These are phyloP conservation scores for Strigamia transsilvanica DNA, from an alignment of 2,888 invertebrate genomes.

Conservation along the genomic window DNA sequence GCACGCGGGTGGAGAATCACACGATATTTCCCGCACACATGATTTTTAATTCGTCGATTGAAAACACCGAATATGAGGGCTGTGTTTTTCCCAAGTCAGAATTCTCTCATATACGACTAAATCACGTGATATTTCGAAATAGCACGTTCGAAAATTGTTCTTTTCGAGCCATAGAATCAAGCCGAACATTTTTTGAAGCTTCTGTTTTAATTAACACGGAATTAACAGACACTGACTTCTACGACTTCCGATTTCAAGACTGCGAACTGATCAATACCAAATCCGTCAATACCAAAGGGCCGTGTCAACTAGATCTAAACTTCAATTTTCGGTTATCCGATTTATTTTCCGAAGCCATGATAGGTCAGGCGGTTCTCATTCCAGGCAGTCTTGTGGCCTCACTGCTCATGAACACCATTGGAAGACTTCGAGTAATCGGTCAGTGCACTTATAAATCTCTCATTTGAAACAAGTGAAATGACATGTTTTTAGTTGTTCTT, in stretches of 20 bases:
- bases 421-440: conserved; percentile 66
- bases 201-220: conserved; percentile 70
- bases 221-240: conserved; percentile 76
- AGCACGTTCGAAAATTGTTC: conserved; percentile 75
- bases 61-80: conserved; percentile 72
- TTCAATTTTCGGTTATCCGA: conserved; percentile 71
- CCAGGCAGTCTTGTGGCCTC: conserved; percentile 66
- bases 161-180: conserved; percentile 77
- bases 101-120: conserved; percentile 75
- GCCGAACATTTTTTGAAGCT: conserved; percentile 73
- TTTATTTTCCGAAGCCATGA: conserved; percentile 66
- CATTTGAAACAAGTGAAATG: not conserved
- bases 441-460: conserved; percentile 53
- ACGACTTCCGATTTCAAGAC: conserved; percentile 67
- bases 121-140: conserved; percentile 76
- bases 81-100: conserved; percentile 72
- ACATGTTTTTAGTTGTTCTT: not conserved
- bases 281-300: conserved; percentile 64
- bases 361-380: conserved; percentile 66
- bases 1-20: conserved; percentile 59
- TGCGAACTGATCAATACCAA: conserved; percentile 69
- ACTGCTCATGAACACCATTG: conserved; percentile 64
- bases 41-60: conserved; percentile 72
- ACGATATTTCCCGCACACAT: conserved; percentile 54
- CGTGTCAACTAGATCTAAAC: conserved; percentile 66